phyloP scores from a whole-genome alignment of 2,113 vertebrate genomes.

The Chaetops frenatus region DNA sequence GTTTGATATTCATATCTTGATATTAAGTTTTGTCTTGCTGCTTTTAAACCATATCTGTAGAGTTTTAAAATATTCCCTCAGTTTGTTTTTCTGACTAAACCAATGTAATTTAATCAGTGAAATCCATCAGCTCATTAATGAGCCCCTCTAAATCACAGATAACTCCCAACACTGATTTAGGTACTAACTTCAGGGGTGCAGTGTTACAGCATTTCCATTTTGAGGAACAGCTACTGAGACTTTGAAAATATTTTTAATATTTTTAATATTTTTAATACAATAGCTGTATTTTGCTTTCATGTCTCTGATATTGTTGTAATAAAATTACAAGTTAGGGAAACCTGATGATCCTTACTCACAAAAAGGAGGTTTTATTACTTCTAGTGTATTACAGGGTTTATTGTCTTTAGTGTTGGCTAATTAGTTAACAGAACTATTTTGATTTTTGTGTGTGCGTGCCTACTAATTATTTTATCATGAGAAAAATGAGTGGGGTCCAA shows the following conservation, averaged over 20 bases:
- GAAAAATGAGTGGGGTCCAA: conserved; percentile 63
- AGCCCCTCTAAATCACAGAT: neutral
- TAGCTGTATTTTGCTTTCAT: neutral
- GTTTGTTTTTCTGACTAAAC: neutral
- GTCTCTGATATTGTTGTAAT: neutral
- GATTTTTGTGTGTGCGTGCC: conserved; percentile 19
- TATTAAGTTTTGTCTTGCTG: neutral
- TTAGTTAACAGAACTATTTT: conserved; percentile 64
- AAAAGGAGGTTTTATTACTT: neutral
- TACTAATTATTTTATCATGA: conserved; percentile 64
- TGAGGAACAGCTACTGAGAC: neutral
- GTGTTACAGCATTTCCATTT: neutral
- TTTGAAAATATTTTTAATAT: neutral
- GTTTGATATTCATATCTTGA: too few relatives aligned
- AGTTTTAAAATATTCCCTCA: neutral
- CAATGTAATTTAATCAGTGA: neutral
- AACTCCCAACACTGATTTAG: neutral
- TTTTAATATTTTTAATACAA: neutral
- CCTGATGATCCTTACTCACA: neutral
- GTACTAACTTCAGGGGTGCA: neutral
- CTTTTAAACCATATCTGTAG: neutral
- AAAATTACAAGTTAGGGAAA: neutral
- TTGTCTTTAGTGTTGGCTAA: conserved; percentile 51
- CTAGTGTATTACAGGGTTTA: conserved; percentile 33
- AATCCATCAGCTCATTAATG: neutral